Conservation (phyloP, 2,888 invertebrate genomes). For the Pandemis cinnamomeana region DNA sequence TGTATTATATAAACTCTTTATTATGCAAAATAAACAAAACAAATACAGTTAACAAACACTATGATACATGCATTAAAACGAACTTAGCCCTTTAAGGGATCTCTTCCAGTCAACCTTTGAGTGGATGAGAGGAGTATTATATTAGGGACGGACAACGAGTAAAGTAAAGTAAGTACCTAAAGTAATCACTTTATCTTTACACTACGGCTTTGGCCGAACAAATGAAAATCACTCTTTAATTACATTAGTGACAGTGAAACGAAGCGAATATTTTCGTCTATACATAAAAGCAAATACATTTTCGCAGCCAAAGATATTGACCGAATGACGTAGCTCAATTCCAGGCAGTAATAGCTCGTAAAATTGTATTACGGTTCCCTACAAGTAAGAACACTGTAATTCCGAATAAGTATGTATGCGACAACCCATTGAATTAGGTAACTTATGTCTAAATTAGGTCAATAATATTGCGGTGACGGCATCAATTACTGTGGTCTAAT, state of each 20-base stretch:
- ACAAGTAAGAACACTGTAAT: slow-evolving; percentile 47
- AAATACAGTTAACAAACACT: too few species aligned
- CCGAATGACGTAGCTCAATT: slow-evolving; percentile 63
- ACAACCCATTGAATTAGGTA: slow-evolving; percentile 29
- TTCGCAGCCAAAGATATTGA: slow-evolving; percentile 6
- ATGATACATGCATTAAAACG: too few species aligned
- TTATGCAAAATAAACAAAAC: too few species aligned
- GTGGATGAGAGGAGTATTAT: too few species aligned
- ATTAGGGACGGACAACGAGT: too few species aligned
- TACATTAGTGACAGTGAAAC: background rate
- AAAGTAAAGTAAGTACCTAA: too few species aligned
- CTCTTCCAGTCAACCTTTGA: too few species aligned
- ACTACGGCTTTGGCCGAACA: background rate
- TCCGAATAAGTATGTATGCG: slow-evolving; percentile 31
- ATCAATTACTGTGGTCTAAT: background rate
- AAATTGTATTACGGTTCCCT: slow-evolving; percentile 62
- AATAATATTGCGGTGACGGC: slow-evolving; percentile 9
- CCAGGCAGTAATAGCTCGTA: slow-evolving; percentile 65
- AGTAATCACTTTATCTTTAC: too few species aligned
- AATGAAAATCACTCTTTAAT: background rate
- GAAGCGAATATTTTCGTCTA: background rate
- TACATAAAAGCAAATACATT: background rate
- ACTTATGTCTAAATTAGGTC: slow-evolving; percentile 38
- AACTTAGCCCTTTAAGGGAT: too few species aligned
- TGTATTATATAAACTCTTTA: too few species aligned